phyloP scores from a whole-genome alignment of 2,797 vertebrate genomes.

The Tadarida brasiliensis region DNA sequence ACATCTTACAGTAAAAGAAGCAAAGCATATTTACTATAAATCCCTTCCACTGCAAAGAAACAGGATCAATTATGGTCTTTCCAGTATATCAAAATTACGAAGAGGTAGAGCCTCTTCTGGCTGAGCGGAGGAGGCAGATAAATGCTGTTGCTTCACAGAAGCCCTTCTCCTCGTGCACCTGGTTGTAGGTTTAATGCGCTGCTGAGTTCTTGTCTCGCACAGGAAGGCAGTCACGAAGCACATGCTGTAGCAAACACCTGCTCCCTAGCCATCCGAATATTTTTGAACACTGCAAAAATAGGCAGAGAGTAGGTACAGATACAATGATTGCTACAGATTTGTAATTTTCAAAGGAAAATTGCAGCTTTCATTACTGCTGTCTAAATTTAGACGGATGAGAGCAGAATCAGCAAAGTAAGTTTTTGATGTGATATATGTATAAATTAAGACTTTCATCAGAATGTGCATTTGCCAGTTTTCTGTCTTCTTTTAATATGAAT shows the following conservation, averaged over 20 bases:
- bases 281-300: slow-evolving; percentile 80
- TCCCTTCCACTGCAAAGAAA: neutral
- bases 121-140: too few relatives aligned
- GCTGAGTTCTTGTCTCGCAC: slow-evolving; percentile 30
- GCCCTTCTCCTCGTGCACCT: neutral
- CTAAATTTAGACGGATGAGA: slow-evolving; percentile 81
- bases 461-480: slow-evolving; percentile 37
- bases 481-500: neutral
- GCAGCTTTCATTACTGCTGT: slow-evolving; percentile 72
- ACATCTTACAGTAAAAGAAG: neutral
- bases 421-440: slow-evolving; percentile 70
- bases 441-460: slow-evolving; percentile 69
- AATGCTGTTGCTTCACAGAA: neutral
- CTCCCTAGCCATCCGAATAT: slow-evolving; percentile 64
- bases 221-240: slow-evolving; percentile 53
- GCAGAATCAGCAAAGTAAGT: slow-evolving; percentile 74
- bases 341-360: slow-evolving; percentile 82
- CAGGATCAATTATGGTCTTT: neutral
- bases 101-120: neutral
- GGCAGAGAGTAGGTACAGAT: slow-evolving; percentile 78
- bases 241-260: slow-evolving; percentile 72
- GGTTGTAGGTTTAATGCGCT: slow-evolving; percentile 11
- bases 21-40: neutral
- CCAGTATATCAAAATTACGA: neutral
- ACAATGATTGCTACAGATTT: slow-evolving; percentile 80